A percentile compares a stretch with the other conserved stretches of the same genome.
phyloP scores from a whole-genome alignment of 2,888 invertebrate species.

The Nowickia ferox region DNA sequence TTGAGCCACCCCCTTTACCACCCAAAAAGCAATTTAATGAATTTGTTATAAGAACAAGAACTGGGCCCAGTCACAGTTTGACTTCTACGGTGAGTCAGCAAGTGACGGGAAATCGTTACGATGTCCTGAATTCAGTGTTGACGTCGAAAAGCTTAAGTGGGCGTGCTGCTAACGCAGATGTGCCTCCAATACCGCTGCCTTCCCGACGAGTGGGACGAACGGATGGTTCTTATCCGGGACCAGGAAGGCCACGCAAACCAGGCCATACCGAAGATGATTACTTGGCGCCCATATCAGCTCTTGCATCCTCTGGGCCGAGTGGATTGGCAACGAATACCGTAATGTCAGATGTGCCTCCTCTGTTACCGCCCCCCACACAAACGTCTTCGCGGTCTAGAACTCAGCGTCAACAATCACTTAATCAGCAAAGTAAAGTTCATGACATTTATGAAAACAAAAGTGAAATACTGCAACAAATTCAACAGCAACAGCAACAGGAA shows the following conservation, averaged over 20 bases:
- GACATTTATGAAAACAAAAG: conserved; percentile 82
- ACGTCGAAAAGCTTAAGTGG: conserved; percentile 39
- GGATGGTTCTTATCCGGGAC: conserved; percentile 84
- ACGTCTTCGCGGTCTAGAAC: conserved; percentile 77
- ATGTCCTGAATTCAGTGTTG: conserved; percentile 77
- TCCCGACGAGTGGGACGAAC: conserved; percentile 84
- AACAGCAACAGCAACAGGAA: conserved; percentile 70
- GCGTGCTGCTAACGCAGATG: conserved; percentile 75
- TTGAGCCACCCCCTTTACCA: conserved; percentile 89
- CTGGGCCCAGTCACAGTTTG: conserved; percentile 67
- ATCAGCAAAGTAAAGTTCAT: conserved; percentile 75
- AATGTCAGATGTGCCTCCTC: conserved; percentile 79
- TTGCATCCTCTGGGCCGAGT: conserved; percentile 67
- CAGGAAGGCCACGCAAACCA: conserved; percentile 84
- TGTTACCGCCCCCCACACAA: conserved; percentile 84
- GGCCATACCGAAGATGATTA: conserved; percentile 88
- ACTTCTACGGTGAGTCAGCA: conserved; percentile 46
- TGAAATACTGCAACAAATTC: conserved; percentile 78
- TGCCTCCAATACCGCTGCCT: conserved; percentile 87
- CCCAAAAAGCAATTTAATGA: conserved; percentile 88
- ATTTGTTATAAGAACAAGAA: conserved; percentile 84
- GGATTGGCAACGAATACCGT: conserved; percentile 73
- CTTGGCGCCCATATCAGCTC: conserved; percentile 86
- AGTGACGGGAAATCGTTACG: conserved; percentile 77
- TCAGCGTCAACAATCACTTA: conserved; percentile 76